Percentiles rank a stretch among this genome's conserved stretches.
phyloP scores from a whole-genome alignment of 2,113 vertebrate genomes.

The Hydropotes inermis region DNA sequence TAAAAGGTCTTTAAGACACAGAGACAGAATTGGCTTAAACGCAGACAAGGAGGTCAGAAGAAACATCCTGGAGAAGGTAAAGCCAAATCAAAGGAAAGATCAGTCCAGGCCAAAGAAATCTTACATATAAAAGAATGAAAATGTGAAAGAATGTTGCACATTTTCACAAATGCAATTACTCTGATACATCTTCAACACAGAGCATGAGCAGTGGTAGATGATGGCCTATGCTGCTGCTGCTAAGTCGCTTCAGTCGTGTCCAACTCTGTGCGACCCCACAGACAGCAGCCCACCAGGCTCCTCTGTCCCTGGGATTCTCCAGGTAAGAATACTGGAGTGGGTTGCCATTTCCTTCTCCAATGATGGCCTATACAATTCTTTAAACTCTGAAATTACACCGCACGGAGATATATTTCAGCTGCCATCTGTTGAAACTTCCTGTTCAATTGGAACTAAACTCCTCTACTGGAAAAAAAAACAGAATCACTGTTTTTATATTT shows the following conservation, averaged over 20 bases:
- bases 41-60: neutral
- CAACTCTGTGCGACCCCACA: neutral
- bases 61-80: neutral
- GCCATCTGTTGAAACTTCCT: neutral
- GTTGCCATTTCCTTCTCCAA: neutral
- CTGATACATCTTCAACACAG: neutral
- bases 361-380: neutral
- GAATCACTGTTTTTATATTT: neutral
- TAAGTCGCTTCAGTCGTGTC: neutral
- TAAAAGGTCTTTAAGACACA: neutral
- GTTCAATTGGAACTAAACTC: neutral
- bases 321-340: neutral
- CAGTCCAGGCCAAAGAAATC: neutral
- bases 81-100: neutral
- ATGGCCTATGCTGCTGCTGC: neutral
- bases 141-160: neutral
- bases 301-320: neutral
- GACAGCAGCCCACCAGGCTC: neutral
- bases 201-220: neutral
- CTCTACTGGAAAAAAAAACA: neutral
- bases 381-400: neutral
- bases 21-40: neutral
- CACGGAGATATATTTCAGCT: neutral
- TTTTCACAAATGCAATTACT: neutral
- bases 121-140: neutral